Evolutionary conservation across 2,888 invertebrate genomes (phyloP).

Genomic region (Drosophila lacicola): DNA sequence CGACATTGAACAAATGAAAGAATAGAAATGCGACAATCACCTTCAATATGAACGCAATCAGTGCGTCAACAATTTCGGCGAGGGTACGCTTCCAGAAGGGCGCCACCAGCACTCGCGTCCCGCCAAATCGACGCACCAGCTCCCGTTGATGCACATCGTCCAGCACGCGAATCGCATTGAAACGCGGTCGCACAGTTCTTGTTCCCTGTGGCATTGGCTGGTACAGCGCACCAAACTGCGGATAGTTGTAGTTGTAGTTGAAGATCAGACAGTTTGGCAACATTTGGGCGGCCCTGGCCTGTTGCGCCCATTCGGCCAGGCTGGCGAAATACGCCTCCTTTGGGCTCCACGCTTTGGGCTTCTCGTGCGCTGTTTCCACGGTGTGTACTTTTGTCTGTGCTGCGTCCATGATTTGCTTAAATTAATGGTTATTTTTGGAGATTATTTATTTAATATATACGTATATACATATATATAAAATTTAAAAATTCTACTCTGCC

Average conservation of each 20-base stretch:
- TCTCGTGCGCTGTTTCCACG: conserved; percentile 43
- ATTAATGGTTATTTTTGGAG: neutral
- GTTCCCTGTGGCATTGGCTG: neutral
- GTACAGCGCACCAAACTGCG: too few species aligned
- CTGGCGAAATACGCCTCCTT: conserved; percentile 17
- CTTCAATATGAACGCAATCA: conserved; percentile 85
- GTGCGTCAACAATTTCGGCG: conserved; percentile 94
- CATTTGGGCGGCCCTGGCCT: neutral
- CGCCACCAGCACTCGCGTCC: conserved; percentile 91
- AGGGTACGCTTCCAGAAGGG: conserved; percentile 94
- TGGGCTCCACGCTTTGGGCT: conserved; percentile 85
- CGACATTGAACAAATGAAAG: neutral
- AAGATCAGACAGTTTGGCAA: neutral
- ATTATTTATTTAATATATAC: too few species aligned
- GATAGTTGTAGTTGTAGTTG: neutral
- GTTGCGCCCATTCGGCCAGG: conserved; percentile 14
- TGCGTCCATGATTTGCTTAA: neutral
- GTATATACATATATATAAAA: neutral
- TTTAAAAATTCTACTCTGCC: neutral
- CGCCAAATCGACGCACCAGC: conserved; percentile 85
- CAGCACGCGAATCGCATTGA: conserved; percentile 20
- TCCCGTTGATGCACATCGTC: conserved; percentile 53
- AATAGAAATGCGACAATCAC: conserved; percentile 88
- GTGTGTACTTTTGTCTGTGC: neutral
- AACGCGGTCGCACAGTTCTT: neutral